Evolutionary conservation across 2,113 vertebrate genomes (phyloP), one percentile per base, ranked within the genome.

Genomic region (Hippocampus abdominalis): DNA sequence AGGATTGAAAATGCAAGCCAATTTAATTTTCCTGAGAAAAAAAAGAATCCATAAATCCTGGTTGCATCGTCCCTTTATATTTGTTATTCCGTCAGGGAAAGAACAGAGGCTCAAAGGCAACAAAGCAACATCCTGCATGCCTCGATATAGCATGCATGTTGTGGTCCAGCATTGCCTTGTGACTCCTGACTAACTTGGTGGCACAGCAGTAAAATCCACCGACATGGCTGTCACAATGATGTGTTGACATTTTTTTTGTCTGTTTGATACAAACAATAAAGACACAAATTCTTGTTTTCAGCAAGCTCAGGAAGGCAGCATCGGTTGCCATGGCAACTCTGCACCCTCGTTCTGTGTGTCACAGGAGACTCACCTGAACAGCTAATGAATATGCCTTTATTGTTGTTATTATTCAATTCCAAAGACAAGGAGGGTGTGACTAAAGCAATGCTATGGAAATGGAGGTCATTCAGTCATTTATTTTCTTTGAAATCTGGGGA

Each of bases 251-350:
- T 64, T 61, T 40, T 8, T 66, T 62, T 79, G 81, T 81, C 29
- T 64, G 9, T 69, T 64, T 64, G 29, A 49, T 42, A 7, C 1
- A 64, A 64, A 64, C 36, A 42, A n/a, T 13, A 54, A 21, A 61
- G 21, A 74, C 56, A 75, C n/a, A 53, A 25, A 63, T 44, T 56
- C 46, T 46, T 57, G 27, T 64, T 23, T 44, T 54, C n/a, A 64
- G 61, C 5, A 16, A 69, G 49, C 70, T 68, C 56, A 21, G 29
- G 16, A 39, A 53, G 25, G 49, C 72, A 73, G 64, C 73, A 81
- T 78, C 77, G 27, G 84, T 88, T 71, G 8, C 87, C 59, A 86
- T 81, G 74, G 80, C 63, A 81, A 86, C 77, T 5, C n/a, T 12
- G 60, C 61, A 64, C 36, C 16, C 32, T 44, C 21, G 15, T 63